phyloP scores from a whole-genome alignment of 1,140 invertebrate species.

The Ceratina australensis region DNA sequence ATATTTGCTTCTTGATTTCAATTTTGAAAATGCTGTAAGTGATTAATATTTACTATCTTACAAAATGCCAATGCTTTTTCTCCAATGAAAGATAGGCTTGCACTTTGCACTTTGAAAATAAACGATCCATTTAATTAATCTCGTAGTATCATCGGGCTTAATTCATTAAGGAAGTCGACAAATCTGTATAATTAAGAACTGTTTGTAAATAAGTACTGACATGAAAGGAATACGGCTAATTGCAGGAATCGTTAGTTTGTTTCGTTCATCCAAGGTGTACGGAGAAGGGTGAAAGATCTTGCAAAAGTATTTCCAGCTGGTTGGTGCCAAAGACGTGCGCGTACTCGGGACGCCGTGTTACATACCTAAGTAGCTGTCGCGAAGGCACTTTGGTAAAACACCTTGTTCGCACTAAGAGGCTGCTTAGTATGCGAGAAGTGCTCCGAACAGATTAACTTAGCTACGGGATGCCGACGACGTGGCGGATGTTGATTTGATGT shows the following conservation, averaged over 20 bases:
- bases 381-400: slow-evolving; percentile 62
- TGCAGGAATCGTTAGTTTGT: background rate
- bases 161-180: no score
- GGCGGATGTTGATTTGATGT: slow-evolving; percentile 52
- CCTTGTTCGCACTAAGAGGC: slow-evolving; percentile 63
- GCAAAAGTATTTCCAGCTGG: slow-evolving; percentile 48
- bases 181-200: no score
- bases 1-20: no score
- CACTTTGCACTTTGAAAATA: no score
- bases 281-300: slow-evolving; percentile 19
- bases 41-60: no score
- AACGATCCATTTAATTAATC: no score
- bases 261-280: background rate
- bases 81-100: no score
- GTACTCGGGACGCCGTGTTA: slow-evolving; percentile 55
- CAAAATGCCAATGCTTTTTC: no score
- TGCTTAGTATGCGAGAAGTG: slow-evolving; percentile 64
- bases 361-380: slow-evolving; percentile 63
- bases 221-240: background rate
- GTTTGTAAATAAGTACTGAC: no score
- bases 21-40: no score
- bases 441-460: slow-evolving; percentile 65
- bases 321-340: slow-evolving; percentile 62
- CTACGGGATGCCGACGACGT: slow-evolving; percentile 33
- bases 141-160: no score